Evolutionary conservation across 2,113 vertebrate genomes (phyloP).

Genomic region (Bostrychus sinensis): DNA sequence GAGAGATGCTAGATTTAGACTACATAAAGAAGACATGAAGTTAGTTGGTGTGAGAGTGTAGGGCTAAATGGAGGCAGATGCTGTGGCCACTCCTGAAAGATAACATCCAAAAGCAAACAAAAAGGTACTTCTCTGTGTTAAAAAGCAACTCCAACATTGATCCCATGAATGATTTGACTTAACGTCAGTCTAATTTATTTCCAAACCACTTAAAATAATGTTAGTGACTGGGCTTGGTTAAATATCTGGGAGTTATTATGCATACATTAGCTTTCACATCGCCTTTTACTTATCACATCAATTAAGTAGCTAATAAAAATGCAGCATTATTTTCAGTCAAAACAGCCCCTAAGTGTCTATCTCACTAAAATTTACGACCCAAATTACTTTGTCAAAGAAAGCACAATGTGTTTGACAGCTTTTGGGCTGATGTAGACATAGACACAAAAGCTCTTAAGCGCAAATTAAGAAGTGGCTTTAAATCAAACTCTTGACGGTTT

Average conservation of each 20-base stretch:
- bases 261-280: constrained; percentile 1
- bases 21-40: too few relatives aligned
- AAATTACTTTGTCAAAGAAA: constrained; percentile 10
- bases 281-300: neutral
- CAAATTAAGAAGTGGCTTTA: constrained; percentile 39
- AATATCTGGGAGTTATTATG: neutral
- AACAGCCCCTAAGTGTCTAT: constrained; percentile 1
- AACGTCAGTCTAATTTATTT: neutral
- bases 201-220: neutral
- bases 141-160: neutral
- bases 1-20: too few relatives aligned
- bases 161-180: neutral
- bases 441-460: constrained; percentile 25
- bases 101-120: too few relatives aligned
- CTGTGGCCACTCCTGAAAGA: too few relatives aligned
- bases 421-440: constrained; percentile 22
- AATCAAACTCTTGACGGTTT: constrained; percentile 34
- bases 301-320: constrained; percentile 6
- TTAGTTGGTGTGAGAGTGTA: too few relatives aligned
- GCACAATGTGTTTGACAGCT: constrained; percentile 15
- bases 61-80: too few relatives aligned
- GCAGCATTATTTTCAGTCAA: constrained; percentile 4
- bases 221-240: neutral
- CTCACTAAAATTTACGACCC: constrained; percentile 6
- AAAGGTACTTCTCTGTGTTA: neutral